Evolutionary conservation across 2,888 invertebrate genomes (phyloP).

Genomic region (Athripsodes cinereus): DNA sequence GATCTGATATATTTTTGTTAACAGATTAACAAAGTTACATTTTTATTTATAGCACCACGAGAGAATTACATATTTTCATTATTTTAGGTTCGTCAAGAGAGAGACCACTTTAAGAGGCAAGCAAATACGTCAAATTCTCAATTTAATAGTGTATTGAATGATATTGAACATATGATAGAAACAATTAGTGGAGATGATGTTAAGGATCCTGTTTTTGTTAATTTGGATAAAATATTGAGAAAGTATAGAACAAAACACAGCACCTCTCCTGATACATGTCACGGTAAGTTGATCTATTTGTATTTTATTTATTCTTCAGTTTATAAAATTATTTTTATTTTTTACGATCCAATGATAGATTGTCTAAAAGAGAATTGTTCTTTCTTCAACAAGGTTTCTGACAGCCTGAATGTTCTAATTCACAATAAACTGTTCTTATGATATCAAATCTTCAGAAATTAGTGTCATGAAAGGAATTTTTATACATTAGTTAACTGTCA

Average conservation of each 20-base stretch:
- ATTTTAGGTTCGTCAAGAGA: conserved; percentile 24
- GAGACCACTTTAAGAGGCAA: conserved; percentile 19
- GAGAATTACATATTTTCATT: too few relatives aligned
- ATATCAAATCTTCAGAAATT: too few relatives aligned
- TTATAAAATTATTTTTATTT: background rate
- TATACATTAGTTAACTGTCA: too few relatives aligned
- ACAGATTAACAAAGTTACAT: too few relatives aligned
- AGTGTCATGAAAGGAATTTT: too few relatives aligned
- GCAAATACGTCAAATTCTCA: conserved; percentile 14
- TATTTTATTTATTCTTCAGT: background rate
- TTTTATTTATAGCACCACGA: too few relatives aligned
- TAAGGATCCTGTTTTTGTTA: background rate
- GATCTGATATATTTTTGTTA: too few relatives aligned
- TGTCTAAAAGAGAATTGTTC: too few relatives aligned
- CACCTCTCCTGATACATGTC: conserved; percentile 3
- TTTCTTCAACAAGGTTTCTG: too few relatives aligned
- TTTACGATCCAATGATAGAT: background rate
- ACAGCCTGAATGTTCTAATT: too few relatives aligned
- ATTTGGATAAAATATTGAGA: conserved; percentile 9
- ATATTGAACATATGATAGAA: conserved; percentile 9
- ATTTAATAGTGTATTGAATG: conserved; percentile 40
- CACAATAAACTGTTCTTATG: too few relatives aligned
- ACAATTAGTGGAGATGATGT: background rate
- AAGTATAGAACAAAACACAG: conserved; percentile 3
- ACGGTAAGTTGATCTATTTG: conserved; percentile 3